These are phyloP conservation scores for Pristionchus fissidentatus DNA, from an alignment of 2,888 invertebrate species.

Conservation along the genomic window DNA sequence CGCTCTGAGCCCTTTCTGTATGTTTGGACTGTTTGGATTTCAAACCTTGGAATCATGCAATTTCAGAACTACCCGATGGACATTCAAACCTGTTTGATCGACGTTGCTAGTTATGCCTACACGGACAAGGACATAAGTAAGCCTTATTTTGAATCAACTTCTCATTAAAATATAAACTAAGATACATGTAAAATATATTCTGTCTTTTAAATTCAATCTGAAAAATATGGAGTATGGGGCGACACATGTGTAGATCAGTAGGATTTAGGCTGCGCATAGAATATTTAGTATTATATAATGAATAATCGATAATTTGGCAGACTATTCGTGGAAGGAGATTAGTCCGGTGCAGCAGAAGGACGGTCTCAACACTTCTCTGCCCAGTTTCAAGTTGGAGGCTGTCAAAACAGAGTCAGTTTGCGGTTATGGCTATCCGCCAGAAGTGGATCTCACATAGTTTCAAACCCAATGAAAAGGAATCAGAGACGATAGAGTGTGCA, in stretches of 20 bases:
- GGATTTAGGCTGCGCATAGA: no score
- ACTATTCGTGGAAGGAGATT: conserved; percentile 90
- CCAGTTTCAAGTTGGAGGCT: conserved; percentile 87
- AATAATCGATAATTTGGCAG: conserved; percentile 54
- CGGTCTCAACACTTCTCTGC: conserved; percentile 81
- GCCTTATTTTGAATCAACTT: not conserved
- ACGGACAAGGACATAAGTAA: conserved; percentile 91
- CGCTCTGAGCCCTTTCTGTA: not conserved
- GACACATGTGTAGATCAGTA: no score
- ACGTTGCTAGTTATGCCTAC: conserved; percentile 98
- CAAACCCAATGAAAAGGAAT: no score
- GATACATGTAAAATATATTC: no score
- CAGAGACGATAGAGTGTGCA: no score
- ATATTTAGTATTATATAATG: no score
- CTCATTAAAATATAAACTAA: no score
- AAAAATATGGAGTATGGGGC: no score
- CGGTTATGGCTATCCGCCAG: not conserved
- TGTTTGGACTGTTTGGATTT: not conserved
- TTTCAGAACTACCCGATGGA: conserved; percentile 83
- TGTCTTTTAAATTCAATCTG: no score
- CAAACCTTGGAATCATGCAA: no score
- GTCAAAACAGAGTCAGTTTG: not conserved
- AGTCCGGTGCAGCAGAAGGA: conserved; percentile 92
- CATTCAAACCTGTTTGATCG: conserved; percentile 91
- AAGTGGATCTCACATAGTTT: no score